A percentile compares a stretch with the other conserved stretches of the same genome.
These are phyloP conservation scores for Ornithoptera priamus DNA, from an alignment of 2,888 invertebrate genomes.

Conservation along the genomic window DNA sequence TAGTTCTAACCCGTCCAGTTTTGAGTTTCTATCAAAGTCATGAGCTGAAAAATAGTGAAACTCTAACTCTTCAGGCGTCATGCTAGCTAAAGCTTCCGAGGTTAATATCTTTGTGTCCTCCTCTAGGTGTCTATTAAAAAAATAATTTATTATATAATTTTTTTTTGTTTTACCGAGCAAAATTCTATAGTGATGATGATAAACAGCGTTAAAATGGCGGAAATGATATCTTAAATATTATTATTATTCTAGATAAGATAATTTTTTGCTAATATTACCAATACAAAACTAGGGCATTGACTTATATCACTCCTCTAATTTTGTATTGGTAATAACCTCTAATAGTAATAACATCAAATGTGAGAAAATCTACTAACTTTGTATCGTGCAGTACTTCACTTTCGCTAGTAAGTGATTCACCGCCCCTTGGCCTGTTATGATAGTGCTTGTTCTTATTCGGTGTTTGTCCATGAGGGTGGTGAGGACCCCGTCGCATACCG, in stretches of 20 bases:
- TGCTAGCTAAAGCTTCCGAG: constrained; percentile 82
- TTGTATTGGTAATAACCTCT: no score
- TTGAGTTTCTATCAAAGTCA: constrained; percentile 93
- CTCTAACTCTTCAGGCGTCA: constrained; percentile 92
- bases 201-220: no score
- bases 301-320: no score
- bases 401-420: constrained; percentile 84
- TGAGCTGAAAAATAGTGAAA: constrained; percentile 93
- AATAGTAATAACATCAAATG: no score
- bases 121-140: constrained; percentile 84
- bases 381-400: constrained; percentile 86
- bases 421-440: constrained; percentile 81
- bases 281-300: no score
- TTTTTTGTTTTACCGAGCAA: no score
- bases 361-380: constrained; percentile 75
- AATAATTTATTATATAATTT: constrained; percentile 5
- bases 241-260: no score
- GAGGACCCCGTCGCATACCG: constrained; percentile 63
- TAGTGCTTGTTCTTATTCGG: constrained; percentile 63
- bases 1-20: constrained; percentile 94
- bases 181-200: no score
- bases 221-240: no score
- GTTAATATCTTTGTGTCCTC: constrained; percentile 86
- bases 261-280: no score
- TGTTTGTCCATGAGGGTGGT: constrained; percentile 67